Base-by-base conservation (phyloP, 2,797 vertebrate genomes). In the Rhinatrema bivittatum region DNA sequence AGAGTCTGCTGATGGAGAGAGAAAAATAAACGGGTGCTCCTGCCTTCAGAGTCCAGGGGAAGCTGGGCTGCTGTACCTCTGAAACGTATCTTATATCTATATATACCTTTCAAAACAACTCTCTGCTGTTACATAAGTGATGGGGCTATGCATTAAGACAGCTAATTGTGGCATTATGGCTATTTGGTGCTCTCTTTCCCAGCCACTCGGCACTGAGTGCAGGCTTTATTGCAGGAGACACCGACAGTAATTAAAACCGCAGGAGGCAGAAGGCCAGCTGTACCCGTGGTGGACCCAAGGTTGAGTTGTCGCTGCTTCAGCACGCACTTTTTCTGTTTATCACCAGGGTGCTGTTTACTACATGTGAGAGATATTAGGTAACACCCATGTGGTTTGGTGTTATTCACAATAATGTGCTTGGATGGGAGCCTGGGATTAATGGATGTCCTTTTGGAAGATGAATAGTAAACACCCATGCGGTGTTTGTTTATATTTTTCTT, bases 21-120 rank as follows among this genome's bases (percentile, higher is more conserved):
- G 30, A 34, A 30, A 57, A 68, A 66, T 51, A 68, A 60, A 49
- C 41, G 49, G 56, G 43, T 27, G 12, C 53, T 72, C 53, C 50
- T 32, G 33, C 46, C 62, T 41, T 22, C 50, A 22, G 13, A 46
- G 50, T 29, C 14, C 7, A 25, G 17, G 24, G 45, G 36, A 59
- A 46, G 31, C 10, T 20, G 32, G 10, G 2, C 4, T n/a, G n/a
- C n/a, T n/a, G n/a, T n/a, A n/a, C n/a, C n/a, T n/a, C n/a, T n/a
- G n/a, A n/a, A n/a, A n/a, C 21, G 53, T 46, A 34, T 53, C 60
- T n/a, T n/a, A n/a, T 55, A 60, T 53, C 34, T 56, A 48, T 31
- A 11, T 1, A 1, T 25, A 33, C 12, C 25, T 29, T 47, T 32
- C 28, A 47, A 43, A 62, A 57, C 22, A 56, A 21, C 11, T 7